phyloP scores from a whole-genome alignment of 2,888 invertebrate genomes.

The Minunthozetes semirufus region DNA sequence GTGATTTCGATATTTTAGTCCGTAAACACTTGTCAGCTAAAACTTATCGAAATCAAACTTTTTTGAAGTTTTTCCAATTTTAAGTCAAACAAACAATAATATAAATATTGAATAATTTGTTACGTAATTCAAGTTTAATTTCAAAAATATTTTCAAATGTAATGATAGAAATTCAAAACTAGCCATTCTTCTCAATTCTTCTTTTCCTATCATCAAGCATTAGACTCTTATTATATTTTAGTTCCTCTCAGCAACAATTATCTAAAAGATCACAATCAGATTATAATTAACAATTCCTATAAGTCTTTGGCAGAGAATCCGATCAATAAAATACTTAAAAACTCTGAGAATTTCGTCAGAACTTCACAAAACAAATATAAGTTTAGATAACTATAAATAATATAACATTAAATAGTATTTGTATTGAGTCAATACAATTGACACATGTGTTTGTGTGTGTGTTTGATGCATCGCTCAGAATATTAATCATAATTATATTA shows the following conservation, averaged over 20 bases:
- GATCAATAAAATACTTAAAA: neutral
- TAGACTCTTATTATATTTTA: no score
- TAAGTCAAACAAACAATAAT: neutral
- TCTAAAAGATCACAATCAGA: neutral
- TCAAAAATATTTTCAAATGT: no score
- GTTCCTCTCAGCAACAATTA: neutral
- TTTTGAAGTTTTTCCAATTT: neutral
- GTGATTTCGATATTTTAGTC: neutral
- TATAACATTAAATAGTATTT: neutral
- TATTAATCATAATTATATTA: neutral
- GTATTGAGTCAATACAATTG: no score
- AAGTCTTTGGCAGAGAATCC: neutral
- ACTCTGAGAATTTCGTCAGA: neutral
- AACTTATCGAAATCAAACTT: neutral
- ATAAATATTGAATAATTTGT: no score
- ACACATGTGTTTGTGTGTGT: no score
- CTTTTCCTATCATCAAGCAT: no score
- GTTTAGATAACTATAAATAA: neutral
- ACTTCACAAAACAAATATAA: neutral
- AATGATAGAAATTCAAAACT: no score
- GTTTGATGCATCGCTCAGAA: neutral
- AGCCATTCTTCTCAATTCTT: no score
- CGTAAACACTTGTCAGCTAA: conserved; percentile 7
- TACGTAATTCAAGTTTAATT: no score
- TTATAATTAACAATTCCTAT: neutral